A percentile compares a stretch with the other conserved stretches of the same genome.
These are phyloP conservation scores for Cotesia glomerata DNA, from an alignment of 1,140 invertebrate genomes.

Conservation along the genomic window DNA sequence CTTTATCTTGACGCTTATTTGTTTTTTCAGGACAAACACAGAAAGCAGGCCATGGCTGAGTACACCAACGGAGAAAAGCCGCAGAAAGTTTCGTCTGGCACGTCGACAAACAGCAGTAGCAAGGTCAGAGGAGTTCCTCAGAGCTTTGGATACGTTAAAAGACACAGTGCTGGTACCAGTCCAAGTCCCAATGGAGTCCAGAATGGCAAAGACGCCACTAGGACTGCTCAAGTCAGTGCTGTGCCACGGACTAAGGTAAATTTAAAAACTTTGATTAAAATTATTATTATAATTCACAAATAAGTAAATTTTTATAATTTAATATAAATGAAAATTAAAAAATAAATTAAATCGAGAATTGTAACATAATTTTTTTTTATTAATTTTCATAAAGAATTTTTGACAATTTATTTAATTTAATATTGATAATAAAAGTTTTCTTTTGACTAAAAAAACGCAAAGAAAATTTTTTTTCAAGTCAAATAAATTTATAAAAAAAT, in stretches of 20 bases:
- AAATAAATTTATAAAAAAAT: no score
- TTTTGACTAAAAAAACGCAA: no score
- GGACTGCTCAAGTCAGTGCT: constrained; percentile 83
- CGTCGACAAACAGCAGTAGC: constrained; percentile 57
- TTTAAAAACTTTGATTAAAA: neutral
- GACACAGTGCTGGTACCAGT: constrained; percentile 69
- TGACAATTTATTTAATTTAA: no score
- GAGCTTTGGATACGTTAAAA: constrained; percentile 83
- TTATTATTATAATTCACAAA: neutral
- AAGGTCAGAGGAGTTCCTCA: constrained; percentile 76
- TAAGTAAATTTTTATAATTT: no score
- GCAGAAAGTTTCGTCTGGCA: constrained; percentile 60
- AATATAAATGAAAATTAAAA: no score
- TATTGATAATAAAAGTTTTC: no score
- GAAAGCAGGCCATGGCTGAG: constrained; percentile 59
- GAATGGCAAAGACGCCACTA: constrained; percentile 62
- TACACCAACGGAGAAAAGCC: constrained; percentile 57
- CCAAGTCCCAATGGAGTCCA: constrained; percentile 63
- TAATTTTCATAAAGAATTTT: no score
- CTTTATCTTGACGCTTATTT: neutral
- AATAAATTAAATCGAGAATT: no score
- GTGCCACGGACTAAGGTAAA: constrained; percentile 77
- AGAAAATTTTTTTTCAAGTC: no score
- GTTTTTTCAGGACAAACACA: constrained; percentile 53
- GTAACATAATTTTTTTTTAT: no score